Conservation (phyloP, 2,888 invertebrate species). For the Rosalia funebris region DNA sequence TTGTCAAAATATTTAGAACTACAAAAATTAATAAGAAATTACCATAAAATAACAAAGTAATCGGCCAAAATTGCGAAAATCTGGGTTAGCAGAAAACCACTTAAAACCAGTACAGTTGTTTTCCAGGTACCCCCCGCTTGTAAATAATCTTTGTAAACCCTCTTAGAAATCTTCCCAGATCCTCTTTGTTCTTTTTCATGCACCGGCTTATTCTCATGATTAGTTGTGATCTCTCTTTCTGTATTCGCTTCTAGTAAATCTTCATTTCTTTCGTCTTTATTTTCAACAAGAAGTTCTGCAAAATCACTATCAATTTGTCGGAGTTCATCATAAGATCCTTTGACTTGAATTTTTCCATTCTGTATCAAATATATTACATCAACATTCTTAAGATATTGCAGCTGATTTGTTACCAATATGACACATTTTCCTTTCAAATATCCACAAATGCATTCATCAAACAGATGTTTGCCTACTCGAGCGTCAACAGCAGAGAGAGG, state of each 20-base stretch:
- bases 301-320: constrained; percentile 79
- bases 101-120: constrained; percentile 50
- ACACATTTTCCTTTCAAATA: constrained; percentile 74
- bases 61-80: constrained; percentile 77
- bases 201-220: constrained; percentile 41
- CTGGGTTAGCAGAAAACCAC: constrained; percentile 75
- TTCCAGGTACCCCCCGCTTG: constrained; percentile 76
- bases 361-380: constrained; percentile 68
- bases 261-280: constrained; percentile 34
- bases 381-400: constrained; percentile 71
- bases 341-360: constrained; percentile 68
- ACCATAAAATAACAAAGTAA: constrained; percentile 66
- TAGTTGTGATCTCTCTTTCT: constrained; percentile 65
- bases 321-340: constrained; percentile 76
- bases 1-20: no score
- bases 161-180: constrained; percentile 67
- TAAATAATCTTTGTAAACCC: constrained; percentile 76
- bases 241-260: constrained; percentile 28
- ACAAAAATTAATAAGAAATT: neutral
- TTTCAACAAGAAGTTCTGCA: constrained; percentile 68
- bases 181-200: constrained; percentile 69
- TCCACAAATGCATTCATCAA: constrained; percentile 78
- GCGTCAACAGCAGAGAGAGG: constrained; percentile 90
- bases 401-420: constrained; percentile 79
- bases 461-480: constrained; percentile 85